Conservation (phyloP, 1,140 invertebrate species). For the Zaprionus davidi region DNA sequence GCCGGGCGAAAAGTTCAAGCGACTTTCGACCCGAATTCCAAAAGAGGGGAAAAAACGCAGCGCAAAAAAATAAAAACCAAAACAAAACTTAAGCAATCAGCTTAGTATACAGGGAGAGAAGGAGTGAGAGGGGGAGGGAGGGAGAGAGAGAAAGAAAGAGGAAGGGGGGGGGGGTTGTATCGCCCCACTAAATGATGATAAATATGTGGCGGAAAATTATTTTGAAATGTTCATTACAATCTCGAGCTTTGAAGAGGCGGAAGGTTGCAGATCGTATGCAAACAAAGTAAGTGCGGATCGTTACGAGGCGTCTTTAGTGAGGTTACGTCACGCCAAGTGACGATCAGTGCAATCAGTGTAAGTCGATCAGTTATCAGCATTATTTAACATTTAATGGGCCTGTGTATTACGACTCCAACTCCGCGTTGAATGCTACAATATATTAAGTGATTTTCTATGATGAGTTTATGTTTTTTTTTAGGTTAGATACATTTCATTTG, state of each 20-base stretch:
- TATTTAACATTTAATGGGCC: background rate
- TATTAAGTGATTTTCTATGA: background rate
- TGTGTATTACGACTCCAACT: background rate
- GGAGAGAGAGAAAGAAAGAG: slow-evolving; percentile 31
- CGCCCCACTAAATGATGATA: slow-evolving; percentile 43
- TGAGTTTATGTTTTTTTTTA: background rate
- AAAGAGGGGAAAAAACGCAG: slow-evolving; percentile 10
- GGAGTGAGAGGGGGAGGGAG: slow-evolving; percentile 1
- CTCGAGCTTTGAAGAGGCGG: background rate
- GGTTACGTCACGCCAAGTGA: slow-evolving; percentile 1
- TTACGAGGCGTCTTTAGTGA: slow-evolving; percentile 1
- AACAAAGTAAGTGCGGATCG: slow-evolving; percentile 3
- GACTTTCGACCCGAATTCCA: slow-evolving; percentile 35
- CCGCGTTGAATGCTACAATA: background rate
- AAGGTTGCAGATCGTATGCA: background rate
- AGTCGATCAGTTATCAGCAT: slow-evolving; percentile 7
- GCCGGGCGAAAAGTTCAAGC: slow-evolving; percentile 60
- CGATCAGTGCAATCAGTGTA: slow-evolving; percentile 8
- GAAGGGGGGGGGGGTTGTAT: background rate
- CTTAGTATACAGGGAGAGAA: slow-evolving; percentile 32
- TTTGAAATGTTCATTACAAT: slow-evolving; percentile 33
- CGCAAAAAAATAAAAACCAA: slow-evolving; percentile 32
- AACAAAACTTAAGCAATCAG: slow-evolving; percentile 31
- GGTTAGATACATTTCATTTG: background rate
- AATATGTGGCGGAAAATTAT: slow-evolving; percentile 46